Conservation (phyloP, 2,113 vertebrate genomes). For the Vimba vimba region DNA sequence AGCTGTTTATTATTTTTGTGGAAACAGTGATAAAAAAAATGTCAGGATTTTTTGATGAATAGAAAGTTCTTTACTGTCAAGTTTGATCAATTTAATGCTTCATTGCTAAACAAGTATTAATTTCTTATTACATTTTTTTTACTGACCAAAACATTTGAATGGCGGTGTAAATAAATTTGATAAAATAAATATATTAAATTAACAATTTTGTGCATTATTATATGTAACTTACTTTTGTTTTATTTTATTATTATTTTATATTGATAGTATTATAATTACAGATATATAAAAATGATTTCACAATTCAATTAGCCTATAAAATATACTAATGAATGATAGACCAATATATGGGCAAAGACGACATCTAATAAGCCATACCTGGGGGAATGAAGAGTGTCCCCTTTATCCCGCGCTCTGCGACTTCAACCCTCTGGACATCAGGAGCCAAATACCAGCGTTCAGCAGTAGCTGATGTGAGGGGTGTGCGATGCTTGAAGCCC, state of each 20-base stretch:
- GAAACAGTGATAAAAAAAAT: too few relatives aligned
- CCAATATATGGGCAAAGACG: neutral
- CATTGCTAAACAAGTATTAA: too few relatives aligned
- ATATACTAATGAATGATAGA: neutral
- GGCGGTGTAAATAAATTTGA: too few relatives aligned
- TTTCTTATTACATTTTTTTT: too few relatives aligned
- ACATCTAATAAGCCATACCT: slow-evolving; percentile 62
- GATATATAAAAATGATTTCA: too few relatives aligned
- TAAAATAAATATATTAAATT: too few relatives aligned
- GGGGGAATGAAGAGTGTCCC: slow-evolving; percentile 73
- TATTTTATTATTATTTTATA: neutral
- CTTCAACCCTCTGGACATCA: slow-evolving; percentile 66
- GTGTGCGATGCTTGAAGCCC: slow-evolving; percentile 60
- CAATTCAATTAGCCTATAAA: neutral
- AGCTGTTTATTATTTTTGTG: too few relatives aligned
- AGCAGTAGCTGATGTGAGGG: slow-evolving; percentile 60
- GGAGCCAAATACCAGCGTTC: slow-evolving; percentile 76
- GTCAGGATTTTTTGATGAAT: too few relatives aligned
- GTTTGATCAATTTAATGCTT: too few relatives aligned
- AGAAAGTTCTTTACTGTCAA: too few relatives aligned
- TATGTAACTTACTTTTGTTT: neutral
- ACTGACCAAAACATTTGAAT: too few relatives aligned
- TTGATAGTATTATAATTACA: neutral
- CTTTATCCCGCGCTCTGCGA: slow-evolving; percentile 61
- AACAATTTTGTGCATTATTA: too few relatives aligned